A percentile compares a stretch with the other conserved stretches of the same genome.
Conservation (phyloP, 2,888 invertebrate genomes). For the Eupithecia vulgata region DNA sequence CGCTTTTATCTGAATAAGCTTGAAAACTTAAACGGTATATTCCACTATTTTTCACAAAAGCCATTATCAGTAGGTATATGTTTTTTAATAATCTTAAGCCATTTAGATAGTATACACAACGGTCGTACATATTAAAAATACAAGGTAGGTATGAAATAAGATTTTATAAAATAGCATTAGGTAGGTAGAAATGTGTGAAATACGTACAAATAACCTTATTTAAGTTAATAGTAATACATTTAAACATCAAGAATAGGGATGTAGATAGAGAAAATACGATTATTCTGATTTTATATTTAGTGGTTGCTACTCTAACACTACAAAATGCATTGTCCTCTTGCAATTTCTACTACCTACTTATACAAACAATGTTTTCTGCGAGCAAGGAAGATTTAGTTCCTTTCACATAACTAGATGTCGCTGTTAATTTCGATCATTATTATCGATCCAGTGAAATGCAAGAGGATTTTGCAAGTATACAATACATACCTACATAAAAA, state of each 20-base stretch:
- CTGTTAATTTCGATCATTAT: background rate
- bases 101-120: constrained; percentile 4
- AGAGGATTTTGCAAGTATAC: constrained; percentile 31
- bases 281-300: constrained; percentile 13
- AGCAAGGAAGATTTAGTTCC: background rate
- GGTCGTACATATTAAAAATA: background rate
- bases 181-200: constrained; percentile 15
- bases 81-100: background rate
- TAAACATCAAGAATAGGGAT: constrained; percentile 21
- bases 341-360: constrained; percentile 22
- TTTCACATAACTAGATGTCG: background rate
- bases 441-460: constrained; percentile 26
- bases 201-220: constrained; percentile 16
- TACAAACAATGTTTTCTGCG: background rate
- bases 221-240: constrained; percentile 12
- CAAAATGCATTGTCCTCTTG: constrained; percentile 24
- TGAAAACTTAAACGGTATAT: background rate
- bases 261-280: constrained; percentile 23
- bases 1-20: constrained; percentile 27
- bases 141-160: constrained; percentile 14
- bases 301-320: constrained; percentile 16
- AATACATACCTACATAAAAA: constrained; percentile 51
- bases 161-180: constrained; percentile 20
- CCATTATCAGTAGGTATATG: background rate
- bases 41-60: constrained; percentile 8